phyloP scores from a whole-genome alignment of 2,888 invertebrate genomes.

The Osedax fenrisi region DNA sequence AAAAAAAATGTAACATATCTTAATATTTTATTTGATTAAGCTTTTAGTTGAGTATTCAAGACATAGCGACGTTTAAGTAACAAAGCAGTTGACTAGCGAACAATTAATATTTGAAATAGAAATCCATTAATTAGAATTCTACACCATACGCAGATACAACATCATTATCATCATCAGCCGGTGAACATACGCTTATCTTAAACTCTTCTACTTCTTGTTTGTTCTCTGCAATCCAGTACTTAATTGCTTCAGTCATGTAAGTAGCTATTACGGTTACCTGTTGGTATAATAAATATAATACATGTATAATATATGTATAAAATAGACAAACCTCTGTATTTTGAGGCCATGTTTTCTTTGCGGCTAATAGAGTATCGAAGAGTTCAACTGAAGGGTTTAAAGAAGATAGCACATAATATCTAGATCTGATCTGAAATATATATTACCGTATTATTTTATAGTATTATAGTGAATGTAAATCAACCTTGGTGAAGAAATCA shows the following conservation, averaged over 20 bases:
- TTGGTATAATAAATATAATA: too few relatives aligned
- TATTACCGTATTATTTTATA: background rate
- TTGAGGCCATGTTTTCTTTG: background rate
- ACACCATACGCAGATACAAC: background rate
- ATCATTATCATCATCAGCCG: background rate
- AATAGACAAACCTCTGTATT: background rate
- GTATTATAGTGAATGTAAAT: background rate
- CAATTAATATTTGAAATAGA: background rate
- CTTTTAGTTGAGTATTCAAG: background rate
- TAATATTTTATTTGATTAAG: too few relatives aligned
- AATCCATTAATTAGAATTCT: background rate
- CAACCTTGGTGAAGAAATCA: background rate
- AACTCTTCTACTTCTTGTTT: background rate
- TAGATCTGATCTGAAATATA: background rate
- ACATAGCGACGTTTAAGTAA: background rate
- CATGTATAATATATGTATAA: too few relatives aligned
- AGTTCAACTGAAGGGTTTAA: background rate
- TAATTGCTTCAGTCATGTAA: background rate
- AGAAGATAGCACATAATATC: background rate
- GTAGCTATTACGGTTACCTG: background rate
- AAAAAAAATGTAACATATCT: too few relatives aligned
- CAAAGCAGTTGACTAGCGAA: background rate
- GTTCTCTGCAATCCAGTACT: background rate
- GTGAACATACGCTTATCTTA: background rate
- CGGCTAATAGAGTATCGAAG: background rate